Base-by-base conservation (phyloP, 2,797 vertebrate genomes). In the Pseudochromis fuscus region DNA sequence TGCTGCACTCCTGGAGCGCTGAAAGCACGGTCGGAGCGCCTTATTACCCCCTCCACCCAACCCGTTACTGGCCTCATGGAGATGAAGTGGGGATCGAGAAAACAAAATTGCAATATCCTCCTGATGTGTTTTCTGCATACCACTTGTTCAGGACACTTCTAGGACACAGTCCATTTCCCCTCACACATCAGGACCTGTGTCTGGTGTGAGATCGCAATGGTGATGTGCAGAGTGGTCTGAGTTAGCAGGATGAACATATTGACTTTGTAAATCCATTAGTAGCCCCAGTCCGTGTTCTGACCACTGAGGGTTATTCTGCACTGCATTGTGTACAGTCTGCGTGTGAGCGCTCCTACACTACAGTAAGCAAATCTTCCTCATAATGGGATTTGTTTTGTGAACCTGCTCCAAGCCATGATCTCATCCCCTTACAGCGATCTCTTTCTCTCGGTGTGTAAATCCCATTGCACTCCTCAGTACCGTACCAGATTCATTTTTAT, bases 371-470 rank as follows among this genome's bases (percentile, higher is more conserved):
- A 44, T 81, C 27, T 50, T 25, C 69, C 49, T 76, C 45, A 23
- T 87, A 82, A 87, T 75, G 63, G 69, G 64, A 84, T 91, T 88
- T 81, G 51, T 88, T 78, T 78, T 63, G 72, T 77, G 61, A 82
- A 75, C 45, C 46, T 62, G 21, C 56, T 81, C 72, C 61, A 70
- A 84, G 68, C 79, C 73, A 67, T 88, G 85, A 88, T 87, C 78
- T 88, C 77, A 86, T 81, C 65, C 70, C 72, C 76, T 86, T 24
- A 50, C 74, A 58, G 56, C 35, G 13, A 65, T 78, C 59, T 19
- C 50, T 67, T 46, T 58, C 44, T 52, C 61, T 46, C 46, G 23
- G 24, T 52, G 57, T 67, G 56, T 70, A 68, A 86, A 81, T 88
- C 84, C 87, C 67, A 75, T 75, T 38, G 64, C 66, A 11, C 31